Evolutionary conservation across 2,797 vertebrate species (phyloP).

Genomic region (Chaenodraco wilsoni): DNA sequence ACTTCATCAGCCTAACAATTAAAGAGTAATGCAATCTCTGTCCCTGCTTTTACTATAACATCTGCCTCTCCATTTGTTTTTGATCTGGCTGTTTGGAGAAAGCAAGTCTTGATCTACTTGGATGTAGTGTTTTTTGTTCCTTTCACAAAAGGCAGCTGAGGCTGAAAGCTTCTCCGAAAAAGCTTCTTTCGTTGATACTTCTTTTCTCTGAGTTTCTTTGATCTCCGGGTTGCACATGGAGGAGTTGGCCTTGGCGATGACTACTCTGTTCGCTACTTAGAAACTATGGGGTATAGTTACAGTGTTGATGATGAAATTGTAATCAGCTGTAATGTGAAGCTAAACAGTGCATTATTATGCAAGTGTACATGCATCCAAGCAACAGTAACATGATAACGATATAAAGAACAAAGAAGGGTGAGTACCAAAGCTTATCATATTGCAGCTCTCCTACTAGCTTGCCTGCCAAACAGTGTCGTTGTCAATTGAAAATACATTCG

Average conservation of each 20-base stretch:
- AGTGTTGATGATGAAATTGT: constrained; percentile 32
- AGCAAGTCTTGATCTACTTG: not conserved
- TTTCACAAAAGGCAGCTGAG: not conserved
- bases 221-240: not conserved
- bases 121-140: not conserved
- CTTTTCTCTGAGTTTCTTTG: constrained; percentile 2
- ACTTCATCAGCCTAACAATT: not conserved
- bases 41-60: not conserved
- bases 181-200: constrained; percentile 1
- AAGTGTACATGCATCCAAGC: constrained; percentile 10
- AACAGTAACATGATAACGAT: constrained; percentile 20
- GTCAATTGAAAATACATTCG: constrained; percentile 29
- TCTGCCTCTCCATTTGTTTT: constrained; percentile 22
- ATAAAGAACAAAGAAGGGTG: not conserved
- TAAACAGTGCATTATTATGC: not conserved
- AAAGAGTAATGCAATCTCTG: not conserved
- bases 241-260: constrained; percentile 15
- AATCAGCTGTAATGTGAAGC: constrained; percentile 39
- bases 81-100: constrained; percentile 15
- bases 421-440: constrained; percentile 20
- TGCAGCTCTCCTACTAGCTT: constrained; percentile 5
- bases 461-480: constrained; percentile 12
- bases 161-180: not conserved
- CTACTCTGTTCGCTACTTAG: constrained; percentile 2
- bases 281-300: constrained; percentile 5